Conservation (phyloP, 2,888 invertebrate species). For the Trachelus troglodyta region DNA sequence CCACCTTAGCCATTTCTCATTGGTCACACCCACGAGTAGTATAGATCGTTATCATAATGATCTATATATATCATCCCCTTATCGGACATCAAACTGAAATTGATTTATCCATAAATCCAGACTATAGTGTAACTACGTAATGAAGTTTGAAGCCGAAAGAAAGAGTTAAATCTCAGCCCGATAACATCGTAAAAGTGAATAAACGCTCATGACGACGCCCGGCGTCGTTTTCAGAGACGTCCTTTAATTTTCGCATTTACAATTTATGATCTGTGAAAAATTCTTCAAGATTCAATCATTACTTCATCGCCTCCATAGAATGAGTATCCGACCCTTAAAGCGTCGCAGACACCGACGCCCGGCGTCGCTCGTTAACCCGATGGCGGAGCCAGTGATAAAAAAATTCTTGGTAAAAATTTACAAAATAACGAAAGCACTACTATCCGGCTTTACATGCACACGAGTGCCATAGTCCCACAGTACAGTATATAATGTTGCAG, state of each 20-base stretch:
- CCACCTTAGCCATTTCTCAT: background rate
- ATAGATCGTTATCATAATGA: background rate
- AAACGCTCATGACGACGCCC: background rate
- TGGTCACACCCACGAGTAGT: background rate
- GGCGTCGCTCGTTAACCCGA: background rate
- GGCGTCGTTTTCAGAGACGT: background rate
- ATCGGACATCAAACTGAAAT: background rate
- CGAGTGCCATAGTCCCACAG: background rate
- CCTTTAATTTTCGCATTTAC: background rate
- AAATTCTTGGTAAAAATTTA: background rate
- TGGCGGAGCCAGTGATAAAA: background rate
- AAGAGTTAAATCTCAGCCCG: background rate
- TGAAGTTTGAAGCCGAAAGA: background rate
- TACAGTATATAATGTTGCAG: background rate
- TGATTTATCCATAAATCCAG: background rate
- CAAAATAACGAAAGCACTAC: background rate
- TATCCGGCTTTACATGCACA: background rate
- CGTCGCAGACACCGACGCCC: background rate
- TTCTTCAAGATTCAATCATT: too few species aligned
- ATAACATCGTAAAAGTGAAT: background rate
- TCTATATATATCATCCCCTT: background rate
- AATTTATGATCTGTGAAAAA: background rate
- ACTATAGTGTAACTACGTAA: background rate
- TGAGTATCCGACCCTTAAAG: background rate
- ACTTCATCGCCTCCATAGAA: background rate